These are phyloP conservation scores for Camelus bactrianus DNA, from an alignment of 2,113 vertebrate species.

Conservation along the genomic window DNA sequence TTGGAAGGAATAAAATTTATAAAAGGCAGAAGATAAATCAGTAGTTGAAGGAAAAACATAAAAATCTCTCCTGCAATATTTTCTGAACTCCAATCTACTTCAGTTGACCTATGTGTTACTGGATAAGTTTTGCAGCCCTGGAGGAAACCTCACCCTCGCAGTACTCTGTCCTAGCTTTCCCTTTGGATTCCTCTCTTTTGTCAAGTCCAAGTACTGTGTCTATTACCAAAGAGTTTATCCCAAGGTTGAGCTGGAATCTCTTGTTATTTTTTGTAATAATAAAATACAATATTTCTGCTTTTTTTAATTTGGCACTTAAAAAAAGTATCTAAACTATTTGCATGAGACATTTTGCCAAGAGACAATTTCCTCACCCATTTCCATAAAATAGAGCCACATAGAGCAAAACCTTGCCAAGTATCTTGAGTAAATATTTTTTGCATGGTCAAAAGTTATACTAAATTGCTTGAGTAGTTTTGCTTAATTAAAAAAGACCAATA, in stretches of 20 bases:
- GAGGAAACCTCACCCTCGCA: background rate
- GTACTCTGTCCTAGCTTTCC: background rate
- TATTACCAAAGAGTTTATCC: constrained; percentile 15
- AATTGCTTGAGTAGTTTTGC: constrained; percentile 9
- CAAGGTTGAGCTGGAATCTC: background rate
- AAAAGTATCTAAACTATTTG: constrained; percentile 52
- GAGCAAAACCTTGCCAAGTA: background rate
- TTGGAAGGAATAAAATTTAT: background rate
- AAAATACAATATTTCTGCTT: constrained; percentile 16
- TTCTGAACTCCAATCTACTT: background rate
- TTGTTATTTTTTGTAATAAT: constrained; percentile 15
- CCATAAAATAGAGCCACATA: background rate
- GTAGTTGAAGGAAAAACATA: background rate
- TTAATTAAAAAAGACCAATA: constrained; percentile 37
- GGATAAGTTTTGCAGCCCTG: background rate
- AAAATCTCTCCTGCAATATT: background rate
- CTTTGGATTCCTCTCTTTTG: background rate
- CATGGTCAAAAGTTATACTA: constrained; percentile 22
- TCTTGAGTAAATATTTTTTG: constrained; percentile 37
- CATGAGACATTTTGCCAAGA: background rate
- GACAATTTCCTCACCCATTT: constrained; percentile 7
- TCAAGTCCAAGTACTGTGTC: background rate
- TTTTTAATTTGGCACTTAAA: constrained; percentile 55
- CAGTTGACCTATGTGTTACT: background rate
- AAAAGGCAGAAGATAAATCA: background rate